A percentile compares a stretch with the other conserved stretches of the same genome.
Conservation (phyloP, 2,797 vertebrate species). For the Balearica regulorum region DNA sequence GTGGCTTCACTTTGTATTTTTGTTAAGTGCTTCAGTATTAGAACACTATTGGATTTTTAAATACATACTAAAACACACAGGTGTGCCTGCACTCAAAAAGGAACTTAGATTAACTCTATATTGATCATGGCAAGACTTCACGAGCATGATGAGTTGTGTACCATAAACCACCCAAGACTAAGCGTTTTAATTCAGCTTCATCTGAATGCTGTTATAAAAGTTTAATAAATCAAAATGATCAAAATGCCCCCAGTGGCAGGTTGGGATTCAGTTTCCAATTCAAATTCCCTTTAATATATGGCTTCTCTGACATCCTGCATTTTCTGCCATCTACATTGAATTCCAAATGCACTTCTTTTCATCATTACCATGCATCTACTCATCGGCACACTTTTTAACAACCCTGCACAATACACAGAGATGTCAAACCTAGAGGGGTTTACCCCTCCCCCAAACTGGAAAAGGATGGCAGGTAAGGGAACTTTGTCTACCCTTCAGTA, state of each 20-base stretch:
- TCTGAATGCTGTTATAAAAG: conserved; percentile 78
- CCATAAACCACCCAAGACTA: conserved; percentile 69
- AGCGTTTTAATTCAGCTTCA: conserved; percentile 74
- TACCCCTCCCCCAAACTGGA: conserved; percentile 33
- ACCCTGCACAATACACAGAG: conserved; percentile 55
- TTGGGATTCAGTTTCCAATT: conserved; percentile 78
- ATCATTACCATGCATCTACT: conserved; percentile 72
- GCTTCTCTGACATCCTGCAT: conserved; percentile 75
- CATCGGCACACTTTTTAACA: conserved; percentile 68
- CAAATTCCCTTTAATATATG: conserved; percentile 78
- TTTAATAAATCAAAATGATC: conserved; percentile 85
- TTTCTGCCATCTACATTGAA: conserved; percentile 70
- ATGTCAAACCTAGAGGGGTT: conserved; percentile 63
- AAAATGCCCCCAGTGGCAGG: conserved; percentile 79
- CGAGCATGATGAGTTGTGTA: conserved; percentile 21
- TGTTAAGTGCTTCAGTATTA: conserved; percentile 11
- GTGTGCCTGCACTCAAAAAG: conserved; percentile 12
- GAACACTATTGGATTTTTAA: conserved; percentile 30
- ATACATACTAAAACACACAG: conserved; percentile 14
- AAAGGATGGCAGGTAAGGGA: conserved; percentile 62
- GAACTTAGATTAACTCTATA: conserved; percentile 49
- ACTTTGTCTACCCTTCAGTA: conserved; percentile 66
- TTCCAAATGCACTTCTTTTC: conserved; percentile 72
- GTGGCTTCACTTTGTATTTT: conserved; percentile 14
- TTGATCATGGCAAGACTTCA: conserved; percentile 37